These are phyloP conservation scores for Reticulitermes speratus DNA, from an alignment of 1,140 invertebrate genomes.

Conservation along the genomic window DNA sequence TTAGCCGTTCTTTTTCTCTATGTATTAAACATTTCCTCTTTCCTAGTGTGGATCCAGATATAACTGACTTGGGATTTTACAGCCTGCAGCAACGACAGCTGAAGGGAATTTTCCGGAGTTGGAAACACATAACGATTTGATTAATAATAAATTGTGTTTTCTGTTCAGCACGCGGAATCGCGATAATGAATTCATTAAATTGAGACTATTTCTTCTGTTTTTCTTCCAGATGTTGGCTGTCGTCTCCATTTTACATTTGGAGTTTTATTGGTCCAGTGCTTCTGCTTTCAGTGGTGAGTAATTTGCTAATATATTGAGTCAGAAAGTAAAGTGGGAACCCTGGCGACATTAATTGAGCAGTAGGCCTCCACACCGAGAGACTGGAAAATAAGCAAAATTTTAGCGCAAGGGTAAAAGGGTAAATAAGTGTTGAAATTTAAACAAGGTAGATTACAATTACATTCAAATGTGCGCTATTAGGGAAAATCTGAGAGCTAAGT, in stretches of 20 bases:
- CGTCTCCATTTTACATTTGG: conserved; percentile 36
- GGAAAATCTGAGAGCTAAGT: no score
- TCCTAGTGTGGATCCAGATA: no score
- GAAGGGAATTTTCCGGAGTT: no score
- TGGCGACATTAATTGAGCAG: neutral
- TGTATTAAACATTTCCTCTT: no score
- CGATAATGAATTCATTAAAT: neutral
- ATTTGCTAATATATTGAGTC: no score
- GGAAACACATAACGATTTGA: neutral
- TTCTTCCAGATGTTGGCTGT: conserved; percentile 38
- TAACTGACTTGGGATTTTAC: no score
- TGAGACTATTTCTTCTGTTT: neutral
- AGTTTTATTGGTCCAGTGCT: conserved; percentile 37
- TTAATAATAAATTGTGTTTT: neutral
- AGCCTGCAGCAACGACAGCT: no score
- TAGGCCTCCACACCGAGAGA: neutral
- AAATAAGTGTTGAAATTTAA: no score
- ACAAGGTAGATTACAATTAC: no score
- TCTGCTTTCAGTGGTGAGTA: conserved; percentile 35
- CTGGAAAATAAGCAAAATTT: neutral
- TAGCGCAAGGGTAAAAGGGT: neutral
- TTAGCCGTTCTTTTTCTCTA: no score
- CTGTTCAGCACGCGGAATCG: neutral
- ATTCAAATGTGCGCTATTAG: no score
- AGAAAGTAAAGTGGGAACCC: neutral